phyloP scores from a whole-genome alignment of 92 coral and sea anemone species.

The Pocillopora grandis region DNA sequence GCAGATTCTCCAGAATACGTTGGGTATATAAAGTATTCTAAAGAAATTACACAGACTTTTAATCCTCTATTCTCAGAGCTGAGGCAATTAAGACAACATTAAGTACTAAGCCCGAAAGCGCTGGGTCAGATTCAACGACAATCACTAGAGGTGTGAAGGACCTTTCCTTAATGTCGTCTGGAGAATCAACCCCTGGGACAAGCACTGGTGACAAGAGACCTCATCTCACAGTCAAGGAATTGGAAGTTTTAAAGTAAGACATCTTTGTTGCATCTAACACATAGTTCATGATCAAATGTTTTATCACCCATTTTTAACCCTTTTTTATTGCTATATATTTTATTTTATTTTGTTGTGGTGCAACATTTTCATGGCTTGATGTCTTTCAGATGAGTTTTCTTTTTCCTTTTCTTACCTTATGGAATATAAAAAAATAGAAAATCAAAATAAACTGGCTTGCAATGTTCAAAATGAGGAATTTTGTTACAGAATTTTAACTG shows the following conservation, averaged over 20 bases:
- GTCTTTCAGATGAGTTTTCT: no score
- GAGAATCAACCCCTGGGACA: constrained; percentile 42
- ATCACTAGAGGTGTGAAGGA: constrained; percentile 46
- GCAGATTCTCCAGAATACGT: no score
- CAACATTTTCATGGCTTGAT: no score
- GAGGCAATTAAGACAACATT: constrained; percentile 73
- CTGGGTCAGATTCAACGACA: constrained; percentile 29
- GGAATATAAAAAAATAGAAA: no score
- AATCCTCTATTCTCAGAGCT: constrained; percentile 47
- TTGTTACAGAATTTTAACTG: no score
- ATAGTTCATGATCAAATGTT: background rate
- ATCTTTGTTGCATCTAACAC: background rate
- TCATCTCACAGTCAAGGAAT: constrained; percentile 74
- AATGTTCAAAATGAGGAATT: no score
- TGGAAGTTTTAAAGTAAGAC: constrained; percentile 86
- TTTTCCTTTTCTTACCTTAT: no score
- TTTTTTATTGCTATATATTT: no score
- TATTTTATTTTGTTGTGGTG: no score
- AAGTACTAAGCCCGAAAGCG: background rate
- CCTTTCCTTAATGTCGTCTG: constrained; percentile 46
- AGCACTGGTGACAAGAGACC: constrained; percentile 59
- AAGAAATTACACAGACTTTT: background rate
- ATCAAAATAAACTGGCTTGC: no score
- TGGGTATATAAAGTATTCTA: no score
- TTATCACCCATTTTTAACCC: background rate